Evolutionary conservation across 2,888 invertebrate genomes (phyloP).

Genomic region (Cephonodes hylas): DNA sequence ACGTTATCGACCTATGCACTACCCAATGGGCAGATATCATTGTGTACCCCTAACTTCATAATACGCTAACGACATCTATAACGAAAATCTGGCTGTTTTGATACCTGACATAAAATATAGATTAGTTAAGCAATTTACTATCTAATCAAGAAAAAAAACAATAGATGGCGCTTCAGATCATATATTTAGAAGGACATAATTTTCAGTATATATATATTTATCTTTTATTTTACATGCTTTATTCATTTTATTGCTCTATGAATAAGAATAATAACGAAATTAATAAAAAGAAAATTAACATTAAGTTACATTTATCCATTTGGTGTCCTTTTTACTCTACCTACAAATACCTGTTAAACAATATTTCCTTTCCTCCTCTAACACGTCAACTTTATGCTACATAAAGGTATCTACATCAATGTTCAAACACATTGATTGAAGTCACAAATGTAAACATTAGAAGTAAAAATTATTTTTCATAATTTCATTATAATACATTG

Average conservation of each 20-base stretch:
- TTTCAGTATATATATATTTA: no score
- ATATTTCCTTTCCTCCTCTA: no score
- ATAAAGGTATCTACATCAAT: neutral
- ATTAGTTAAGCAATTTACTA: neutral
- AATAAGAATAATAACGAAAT: no score
- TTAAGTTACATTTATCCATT: neutral
- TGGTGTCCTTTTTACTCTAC: neutral
- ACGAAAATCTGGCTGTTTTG: neutral
- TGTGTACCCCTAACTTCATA: neutral
- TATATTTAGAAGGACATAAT: neutral
- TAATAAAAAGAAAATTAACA: no score
- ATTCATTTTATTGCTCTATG: no score
- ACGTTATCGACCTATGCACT: conserved; percentile 14
- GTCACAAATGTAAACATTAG: neutral
- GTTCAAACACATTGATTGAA: neutral
- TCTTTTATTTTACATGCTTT: no score
- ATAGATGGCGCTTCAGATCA: neutral
- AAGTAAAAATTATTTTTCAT: neutral
- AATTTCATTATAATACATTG: neutral
- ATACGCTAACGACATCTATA: neutral
- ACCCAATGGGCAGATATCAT: neutral
- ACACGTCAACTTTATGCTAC: neutral
- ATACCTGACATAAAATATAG: neutral
- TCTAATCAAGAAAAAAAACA: neutral
- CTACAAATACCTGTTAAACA: no score